phyloP scores from a whole-genome alignment of 2,888 invertebrate genomes.

The Ophion obscuratus region DNA sequence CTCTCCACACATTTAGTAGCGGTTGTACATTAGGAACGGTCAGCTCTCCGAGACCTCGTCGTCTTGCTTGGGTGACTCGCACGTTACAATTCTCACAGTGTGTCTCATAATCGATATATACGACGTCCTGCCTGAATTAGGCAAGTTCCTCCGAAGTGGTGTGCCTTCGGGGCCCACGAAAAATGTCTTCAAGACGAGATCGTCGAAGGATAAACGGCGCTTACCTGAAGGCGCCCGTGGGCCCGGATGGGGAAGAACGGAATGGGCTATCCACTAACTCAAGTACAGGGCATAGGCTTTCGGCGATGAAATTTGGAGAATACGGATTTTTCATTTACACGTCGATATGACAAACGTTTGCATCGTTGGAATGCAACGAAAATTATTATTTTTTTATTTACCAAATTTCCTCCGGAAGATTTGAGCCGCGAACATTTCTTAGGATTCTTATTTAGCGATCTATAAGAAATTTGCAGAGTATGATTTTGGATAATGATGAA shows the following conservation, averaged over 20 bases:
- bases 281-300: not conserved
- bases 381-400: too few relatives aligned
- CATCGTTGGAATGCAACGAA: too few relatives aligned
- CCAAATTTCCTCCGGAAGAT: too few relatives aligned
- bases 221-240: not conserved
- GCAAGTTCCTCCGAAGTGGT: not conserved
- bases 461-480: too few relatives aligned
- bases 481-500: too few relatives aligned
- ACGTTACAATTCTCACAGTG: conserved; percentile 17
- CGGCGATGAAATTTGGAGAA: not conserved
- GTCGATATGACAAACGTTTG: not conserved
- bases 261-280: not conserved
- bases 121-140: not conserved
- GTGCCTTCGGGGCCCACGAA: not conserved
- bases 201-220: not conserved
- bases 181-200: not conserved
- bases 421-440: too few relatives aligned
- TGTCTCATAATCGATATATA: not conserved
- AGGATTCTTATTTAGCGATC: too few relatives aligned
- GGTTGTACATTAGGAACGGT: conserved; percentile 19
- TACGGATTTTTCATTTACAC: not conserved
- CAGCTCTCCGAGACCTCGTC: not conserved
- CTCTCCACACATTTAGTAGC: not conserved
- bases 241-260: not conserved
- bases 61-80: conserved; percentile 7